Percentiles rank a stretch among this genome's conserved stretches.
Evolutionary conservation across 1,140 invertebrate species (phyloP).

Genomic region (Orchesella cincta): DNA sequence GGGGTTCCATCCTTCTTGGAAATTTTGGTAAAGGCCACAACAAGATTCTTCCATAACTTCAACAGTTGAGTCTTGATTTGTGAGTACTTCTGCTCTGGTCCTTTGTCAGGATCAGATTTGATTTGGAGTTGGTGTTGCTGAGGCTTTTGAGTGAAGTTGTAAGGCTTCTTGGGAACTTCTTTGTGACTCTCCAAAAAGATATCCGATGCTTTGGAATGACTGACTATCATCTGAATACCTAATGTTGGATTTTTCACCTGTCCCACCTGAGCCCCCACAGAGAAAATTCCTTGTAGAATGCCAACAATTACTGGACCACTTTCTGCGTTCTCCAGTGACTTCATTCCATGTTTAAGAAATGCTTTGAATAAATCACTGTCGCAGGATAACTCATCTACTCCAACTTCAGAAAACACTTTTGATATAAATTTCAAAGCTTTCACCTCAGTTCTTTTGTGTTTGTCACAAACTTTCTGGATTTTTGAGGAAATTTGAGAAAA

Average conservation of each 20-base stretch:
- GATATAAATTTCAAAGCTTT: not conserved
- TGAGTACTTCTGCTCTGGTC: not conserved
- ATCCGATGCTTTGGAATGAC: constrained; percentile 33
- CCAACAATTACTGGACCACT: not conserved
- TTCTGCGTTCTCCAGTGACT: not conserved
- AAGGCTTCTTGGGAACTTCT: not conserved
- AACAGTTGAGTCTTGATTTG: constrained; percentile 31
- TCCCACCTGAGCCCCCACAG: not conserved
- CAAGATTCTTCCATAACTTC: constrained; percentile 27
- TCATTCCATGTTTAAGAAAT: constrained; percentile 39
- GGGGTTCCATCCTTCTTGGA: constrained; percentile 29
- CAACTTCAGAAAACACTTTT: not conserved
- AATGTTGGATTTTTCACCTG: constrained; percentile 4
- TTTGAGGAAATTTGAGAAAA: not conserved
- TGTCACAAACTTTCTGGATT: constrained; percentile 8
- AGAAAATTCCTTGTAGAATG: constrained; percentile 23
- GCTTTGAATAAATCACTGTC: constrained; percentile 33
- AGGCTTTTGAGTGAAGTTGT: not conserved
- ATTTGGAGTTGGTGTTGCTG: not conserved
- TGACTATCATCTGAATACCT: constrained; percentile 40
- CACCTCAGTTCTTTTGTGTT: not conserved
- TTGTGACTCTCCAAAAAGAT: constrained; percentile 36
- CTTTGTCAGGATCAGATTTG: not conserved
- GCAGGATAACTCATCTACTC: constrained; percentile 1
- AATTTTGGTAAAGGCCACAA: constrained; percentile 24